phyloP scores from a whole-genome alignment of 2,888 invertebrate genomes.

The Eulithis prunata region DNA sequence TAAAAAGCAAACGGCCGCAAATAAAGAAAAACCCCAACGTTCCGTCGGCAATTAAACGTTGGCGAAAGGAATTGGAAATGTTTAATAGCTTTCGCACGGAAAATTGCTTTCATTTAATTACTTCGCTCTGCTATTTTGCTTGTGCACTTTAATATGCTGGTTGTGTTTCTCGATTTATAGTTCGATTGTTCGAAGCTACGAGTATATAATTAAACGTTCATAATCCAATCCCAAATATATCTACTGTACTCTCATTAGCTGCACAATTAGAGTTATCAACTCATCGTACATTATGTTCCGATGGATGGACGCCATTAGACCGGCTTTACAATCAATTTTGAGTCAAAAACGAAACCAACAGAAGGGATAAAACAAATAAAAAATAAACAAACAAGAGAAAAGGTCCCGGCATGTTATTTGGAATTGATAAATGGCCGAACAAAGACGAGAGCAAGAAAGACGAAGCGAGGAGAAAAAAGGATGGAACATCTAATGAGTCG shows the following conservation, averaged over 20 bases:
- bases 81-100: slow-evolving; percentile 70
- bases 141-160: slow-evolving; percentile 48
- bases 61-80: slow-evolving; percentile 68
- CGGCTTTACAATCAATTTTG: slow-evolving; percentile 81
- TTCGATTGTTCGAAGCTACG: slow-evolving; percentile 47
- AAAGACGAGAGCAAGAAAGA: slow-evolving; percentile 72
- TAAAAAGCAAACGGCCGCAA: slow-evolving; percentile 57
- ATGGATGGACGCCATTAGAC: slow-evolving; percentile 74
- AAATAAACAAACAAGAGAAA: slow-evolving; percentile 81
- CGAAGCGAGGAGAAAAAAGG: slow-evolving; percentile 68
- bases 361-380: slow-evolving; percentile 80
- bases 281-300: slow-evolving; percentile 66
- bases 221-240: slow-evolving; percentile 44
- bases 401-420: slow-evolving; percentile 82
- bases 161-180: slow-evolving; percentile 55
- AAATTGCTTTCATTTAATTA: slow-evolving; percentile 70
- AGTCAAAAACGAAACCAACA: slow-evolving; percentile 71
- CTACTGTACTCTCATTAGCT: slow-evolving; percentile 65
- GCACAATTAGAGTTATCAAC: slow-evolving; percentile 75
- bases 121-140: slow-evolving; percentile 54
- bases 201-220: slow-evolving; percentile 38
- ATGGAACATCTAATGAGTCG: slow-evolving; percentile 75
- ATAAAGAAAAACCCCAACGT: slow-evolving; percentile 52
- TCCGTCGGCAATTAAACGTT: slow-evolving; percentile 61
- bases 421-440: slow-evolving; percentile 83